Evolutionary conservation across 2,113 vertebrate genomes (phyloP).

Genomic region (Zootoca vivipara): DNA sequence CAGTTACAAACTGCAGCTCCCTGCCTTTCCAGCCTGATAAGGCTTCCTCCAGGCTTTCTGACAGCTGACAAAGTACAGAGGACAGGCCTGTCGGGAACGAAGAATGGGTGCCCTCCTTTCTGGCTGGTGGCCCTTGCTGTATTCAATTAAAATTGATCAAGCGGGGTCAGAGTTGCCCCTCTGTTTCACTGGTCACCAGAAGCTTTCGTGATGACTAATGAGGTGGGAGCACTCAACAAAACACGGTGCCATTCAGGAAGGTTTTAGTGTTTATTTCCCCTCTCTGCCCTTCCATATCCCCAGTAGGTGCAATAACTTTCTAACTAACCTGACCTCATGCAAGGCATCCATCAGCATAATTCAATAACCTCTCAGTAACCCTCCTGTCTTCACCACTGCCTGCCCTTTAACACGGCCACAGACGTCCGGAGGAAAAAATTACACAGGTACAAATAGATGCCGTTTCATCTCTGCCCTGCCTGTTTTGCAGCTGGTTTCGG

Average conservation of each 20-base stretch:
- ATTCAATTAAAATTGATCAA: slow-evolving; percentile 80
- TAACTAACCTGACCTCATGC: slow-evolving; percentile 30
- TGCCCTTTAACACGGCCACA: background rate
- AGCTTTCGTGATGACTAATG: slow-evolving; percentile 74
- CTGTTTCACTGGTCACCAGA: slow-evolving; percentile 66
- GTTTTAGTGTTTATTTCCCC: background rate
- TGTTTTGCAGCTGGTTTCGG: background rate
- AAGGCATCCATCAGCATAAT: slow-evolving; percentile 56
- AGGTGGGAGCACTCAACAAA: slow-evolving; percentile 52
- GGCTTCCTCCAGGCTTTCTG: slow-evolving; percentile 57
- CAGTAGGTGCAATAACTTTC: slow-evolving; percentile 55
- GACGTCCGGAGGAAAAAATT: background rate
- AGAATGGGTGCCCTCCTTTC: slow-evolving; percentile 63
- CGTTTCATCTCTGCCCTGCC: background rate
- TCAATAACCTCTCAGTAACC: slow-evolving; percentile 24
- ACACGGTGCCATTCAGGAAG: slow-evolving; percentile 21
- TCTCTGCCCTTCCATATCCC: slow-evolving; percentile 40
- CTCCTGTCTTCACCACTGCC: slow-evolving; percentile 20
- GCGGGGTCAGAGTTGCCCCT: slow-evolving; percentile 71
- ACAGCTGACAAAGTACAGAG: slow-evolving; percentile 75
- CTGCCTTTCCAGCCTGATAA: slow-evolving; percentile 30
- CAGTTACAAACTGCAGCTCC: slow-evolving; percentile 30
- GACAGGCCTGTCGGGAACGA: slow-evolving; percentile 69
- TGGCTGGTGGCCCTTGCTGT: slow-evolving; percentile 72
- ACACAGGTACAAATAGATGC: background rate